Conservation (phyloP, 1,140 invertebrate species). For the Cyphomyrmex costatus region DNA sequence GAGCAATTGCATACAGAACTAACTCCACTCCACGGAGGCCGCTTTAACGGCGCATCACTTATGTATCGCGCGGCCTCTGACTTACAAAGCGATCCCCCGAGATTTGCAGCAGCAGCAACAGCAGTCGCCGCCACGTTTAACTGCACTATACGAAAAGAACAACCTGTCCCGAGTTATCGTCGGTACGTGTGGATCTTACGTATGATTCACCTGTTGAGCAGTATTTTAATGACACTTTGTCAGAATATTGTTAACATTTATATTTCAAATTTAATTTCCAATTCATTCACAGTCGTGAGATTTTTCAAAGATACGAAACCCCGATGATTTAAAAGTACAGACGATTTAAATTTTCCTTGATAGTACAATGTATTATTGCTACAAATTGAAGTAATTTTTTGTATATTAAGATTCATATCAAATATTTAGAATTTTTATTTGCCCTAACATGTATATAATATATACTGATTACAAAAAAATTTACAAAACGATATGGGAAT, state of each 20-base stretch:
- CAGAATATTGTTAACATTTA: slow-evolving; percentile 47
- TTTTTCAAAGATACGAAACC: background rate
- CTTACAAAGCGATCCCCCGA: slow-evolving; percentile 85
- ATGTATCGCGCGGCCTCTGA: slow-evolving; percentile 83
- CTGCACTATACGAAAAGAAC: slow-evolving; percentile 77
- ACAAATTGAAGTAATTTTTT: background rate
- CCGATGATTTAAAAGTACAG: background rate
- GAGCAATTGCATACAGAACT: slow-evolving; percentile 77
- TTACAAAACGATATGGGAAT: background rate
- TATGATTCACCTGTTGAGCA: slow-evolving; percentile 83
- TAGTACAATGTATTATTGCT: background rate
- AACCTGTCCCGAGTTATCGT: slow-evolving; percentile 77
- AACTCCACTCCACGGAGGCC: slow-evolving; percentile 72
- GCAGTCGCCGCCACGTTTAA: slow-evolving; percentile 74
- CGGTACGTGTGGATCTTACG: slow-evolving; percentile 65
- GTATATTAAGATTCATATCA: background rate
- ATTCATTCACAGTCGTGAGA: background rate
- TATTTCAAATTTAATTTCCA: background rate
- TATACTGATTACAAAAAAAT: background rate
- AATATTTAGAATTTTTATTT: background rate
- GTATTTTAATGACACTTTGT: slow-evolving; percentile 68
- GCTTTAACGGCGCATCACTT: slow-evolving; percentile 85
- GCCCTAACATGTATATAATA: background rate
- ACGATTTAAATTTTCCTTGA: background rate
- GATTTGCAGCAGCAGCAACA: slow-evolving; percentile 75